Conservation (phyloP, 1,140 invertebrate species). For the Metopolophium dirhodum region DNA sequence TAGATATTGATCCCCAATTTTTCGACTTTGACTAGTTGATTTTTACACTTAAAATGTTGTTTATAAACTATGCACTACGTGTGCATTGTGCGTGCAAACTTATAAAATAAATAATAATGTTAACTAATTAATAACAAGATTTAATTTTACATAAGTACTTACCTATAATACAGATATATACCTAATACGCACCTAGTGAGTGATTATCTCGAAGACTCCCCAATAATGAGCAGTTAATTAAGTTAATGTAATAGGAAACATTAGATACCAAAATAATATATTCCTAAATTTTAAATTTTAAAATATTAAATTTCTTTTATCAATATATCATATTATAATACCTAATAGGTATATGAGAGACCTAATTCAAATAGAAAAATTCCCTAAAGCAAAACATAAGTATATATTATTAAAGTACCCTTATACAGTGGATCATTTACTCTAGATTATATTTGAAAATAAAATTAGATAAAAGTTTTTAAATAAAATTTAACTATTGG, state of each 20-base stretch:
- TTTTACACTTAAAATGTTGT: background rate
- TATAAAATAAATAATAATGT: background rate
- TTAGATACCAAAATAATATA: slow-evolving; percentile 28
- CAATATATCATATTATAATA: slow-evolving; percentile 8
- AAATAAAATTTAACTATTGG: slow-evolving; percentile 45
- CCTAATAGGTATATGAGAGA: background rate
- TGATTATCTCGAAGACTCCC: slow-evolving; percentile 17
- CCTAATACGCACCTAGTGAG: background rate
- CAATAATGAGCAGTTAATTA: slow-evolving; percentile 7
- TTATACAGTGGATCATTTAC: background rate
- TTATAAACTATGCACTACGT: background rate
- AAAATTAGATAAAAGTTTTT: background rate
- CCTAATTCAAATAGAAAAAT: background rate
- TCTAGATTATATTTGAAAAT: background rate
- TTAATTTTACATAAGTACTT: background rate
- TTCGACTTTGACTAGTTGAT: slow-evolving; percentile 7
- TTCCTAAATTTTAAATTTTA: background rate
- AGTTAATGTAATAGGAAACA: slow-evolving; percentile 16
- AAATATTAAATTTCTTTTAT: slow-evolving; percentile 26
- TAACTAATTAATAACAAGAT: background rate
- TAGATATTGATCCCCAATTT: slow-evolving; percentile 27
- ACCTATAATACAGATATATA: background rate
- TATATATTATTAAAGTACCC: slow-evolving; percentile 14
- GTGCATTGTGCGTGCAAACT: background rate
- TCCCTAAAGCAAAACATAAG: background rate